These are phyloP conservation scores for Poeciliopsis prolifica DNA, from an alignment of 2,113 vertebrate genomes.

Conservation along the genomic window DNA sequence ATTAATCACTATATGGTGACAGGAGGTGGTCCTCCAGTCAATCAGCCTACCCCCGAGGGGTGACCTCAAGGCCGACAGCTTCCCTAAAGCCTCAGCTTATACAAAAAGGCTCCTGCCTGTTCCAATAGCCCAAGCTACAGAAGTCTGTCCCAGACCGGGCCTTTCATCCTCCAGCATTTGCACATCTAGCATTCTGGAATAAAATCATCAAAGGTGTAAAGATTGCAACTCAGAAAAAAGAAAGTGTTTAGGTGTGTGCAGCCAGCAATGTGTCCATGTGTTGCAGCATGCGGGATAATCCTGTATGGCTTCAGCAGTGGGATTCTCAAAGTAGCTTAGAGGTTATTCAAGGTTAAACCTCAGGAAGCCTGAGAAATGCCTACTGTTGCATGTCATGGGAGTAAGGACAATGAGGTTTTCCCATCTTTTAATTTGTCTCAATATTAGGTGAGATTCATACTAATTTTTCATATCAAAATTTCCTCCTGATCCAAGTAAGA, in stretches of 20 bases:
- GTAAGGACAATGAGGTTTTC: conserved; percentile 50
- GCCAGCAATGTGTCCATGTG: conserved; percentile 40
- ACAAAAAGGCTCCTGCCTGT: conserved; percentile 59
- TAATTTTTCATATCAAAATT: too few species aligned
- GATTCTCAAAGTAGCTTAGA: conserved; percentile 68
- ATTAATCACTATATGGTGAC: conserved; percentile 75
- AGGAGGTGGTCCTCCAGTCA: conserved; percentile 67
- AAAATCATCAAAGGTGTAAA: conserved; percentile 41
- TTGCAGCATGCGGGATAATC: conserved; percentile 65
- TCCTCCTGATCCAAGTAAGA: too few species aligned
- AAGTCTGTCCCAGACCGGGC: conserved; percentile 41
- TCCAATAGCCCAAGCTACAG: conserved; percentile 42
- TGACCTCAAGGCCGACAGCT: conserved; percentile 62
- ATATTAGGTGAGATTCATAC: neutral
- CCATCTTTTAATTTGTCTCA: conserved; percentile 6
- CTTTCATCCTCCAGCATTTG: conserved; percentile 60
- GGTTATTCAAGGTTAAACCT: conserved; percentile 70
- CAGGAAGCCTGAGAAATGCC: conserved; percentile 47
- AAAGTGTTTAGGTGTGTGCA: neutral
- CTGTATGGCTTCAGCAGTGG: conserved; percentile 28
- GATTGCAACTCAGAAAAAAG: neutral
- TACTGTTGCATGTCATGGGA: conserved; percentile 49
- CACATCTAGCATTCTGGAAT: conserved; percentile 44
- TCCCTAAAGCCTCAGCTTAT: conserved; percentile 58
- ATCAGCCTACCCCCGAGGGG: conserved; percentile 46